A percentile compares a stretch with the other conserved stretches of the same genome.
phyloP scores from a whole-genome alignment of 30 jellyfish, hydroid and myxozoan species.

The Aurelia coerulea region DNA sequence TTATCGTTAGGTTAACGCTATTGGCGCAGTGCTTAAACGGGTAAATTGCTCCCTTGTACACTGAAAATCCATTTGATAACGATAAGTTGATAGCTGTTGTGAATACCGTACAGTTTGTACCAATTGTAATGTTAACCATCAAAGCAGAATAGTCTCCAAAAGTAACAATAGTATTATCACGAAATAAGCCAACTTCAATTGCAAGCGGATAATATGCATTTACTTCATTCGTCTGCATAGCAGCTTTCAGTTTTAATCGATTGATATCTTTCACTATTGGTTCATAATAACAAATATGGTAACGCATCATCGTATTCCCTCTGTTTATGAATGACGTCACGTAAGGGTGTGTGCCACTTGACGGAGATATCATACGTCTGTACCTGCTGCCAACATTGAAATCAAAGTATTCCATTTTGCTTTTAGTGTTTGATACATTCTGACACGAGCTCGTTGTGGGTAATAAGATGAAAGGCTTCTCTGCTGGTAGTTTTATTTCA shows the following conservation, averaged over 20 bases:
- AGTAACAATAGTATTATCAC: slow-evolving; percentile 7
- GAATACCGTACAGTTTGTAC: slow-evolving; percentile 28
- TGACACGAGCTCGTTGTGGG: slow-evolving; percentile 67
- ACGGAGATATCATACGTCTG: neutral
- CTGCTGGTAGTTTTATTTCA: slow-evolving; percentile 11
- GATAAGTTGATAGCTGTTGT: neutral
- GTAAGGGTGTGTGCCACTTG: slow-evolving; percentile 58
- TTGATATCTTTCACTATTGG: slow-evolving; percentile 27
- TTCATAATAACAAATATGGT: slow-evolving; percentile 59
- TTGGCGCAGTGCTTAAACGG: neutral
- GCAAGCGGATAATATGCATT: slow-evolving; percentile 65
- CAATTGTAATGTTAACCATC: neutral
- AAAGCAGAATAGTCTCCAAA: slow-evolving; percentile 38
- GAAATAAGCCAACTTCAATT: slow-evolving; percentile 4
- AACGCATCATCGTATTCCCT: slow-evolving; percentile 22
- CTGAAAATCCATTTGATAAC: slow-evolving; percentile 4
- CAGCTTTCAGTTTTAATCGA: neutral
- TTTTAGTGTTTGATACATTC: slow-evolving; percentile 25
- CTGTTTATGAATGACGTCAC: neutral
- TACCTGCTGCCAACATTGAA: neutral
- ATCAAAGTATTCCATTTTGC: slow-evolving; percentile 22
- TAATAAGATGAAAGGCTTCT: slow-evolving; percentile 43
- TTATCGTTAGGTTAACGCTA: neutral
- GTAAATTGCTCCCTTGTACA: slow-evolving; percentile 30
- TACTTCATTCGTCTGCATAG: neutral